phyloP scores from a whole-genome alignment of 2,888 invertebrate species.

The Pristionchus fissidentatus region DNA sequence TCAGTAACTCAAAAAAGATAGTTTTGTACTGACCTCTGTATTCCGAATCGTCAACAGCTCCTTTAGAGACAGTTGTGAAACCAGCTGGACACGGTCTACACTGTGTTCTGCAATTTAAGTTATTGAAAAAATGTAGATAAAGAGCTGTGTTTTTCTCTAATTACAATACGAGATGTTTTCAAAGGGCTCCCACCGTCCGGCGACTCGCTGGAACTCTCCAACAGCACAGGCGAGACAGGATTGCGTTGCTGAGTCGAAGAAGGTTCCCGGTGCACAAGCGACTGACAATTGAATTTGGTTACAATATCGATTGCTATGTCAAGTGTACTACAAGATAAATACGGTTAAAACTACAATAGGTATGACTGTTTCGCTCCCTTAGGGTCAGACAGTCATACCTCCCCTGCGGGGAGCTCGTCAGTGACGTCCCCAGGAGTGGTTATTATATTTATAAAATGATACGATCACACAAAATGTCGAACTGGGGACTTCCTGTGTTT shows the following conservation, averaged over 20 bases:
- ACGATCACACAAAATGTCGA: too few species aligned
- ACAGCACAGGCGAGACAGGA: slow-evolving; percentile 76
- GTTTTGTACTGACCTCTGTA: slow-evolving; percentile 56
- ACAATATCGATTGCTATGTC: too few species aligned
- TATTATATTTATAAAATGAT: too few species aligned
- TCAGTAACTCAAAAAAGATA: too few species aligned
- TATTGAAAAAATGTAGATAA: neutral
- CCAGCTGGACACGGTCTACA: slow-evolving; percentile 86
- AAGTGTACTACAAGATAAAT: too few species aligned
- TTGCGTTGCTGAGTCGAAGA: slow-evolving; percentile 67
- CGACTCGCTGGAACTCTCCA: slow-evolving; percentile 75
- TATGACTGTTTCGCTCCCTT: too few species aligned
- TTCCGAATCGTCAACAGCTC: slow-evolving; percentile 75
- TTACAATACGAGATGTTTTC: neutral
- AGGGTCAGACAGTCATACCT: too few species aligned
- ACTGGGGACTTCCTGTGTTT: too few species aligned
- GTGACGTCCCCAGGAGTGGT: too few species aligned
- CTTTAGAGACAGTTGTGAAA: slow-evolving; percentile 88
- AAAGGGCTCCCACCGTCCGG: slow-evolving; percentile 60
- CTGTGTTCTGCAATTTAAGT: slow-evolving; percentile 37
- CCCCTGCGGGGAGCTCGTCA: too few species aligned
- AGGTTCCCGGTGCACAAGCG: slow-evolving; percentile 77
- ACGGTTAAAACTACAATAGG: too few species aligned
- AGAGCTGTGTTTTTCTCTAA: neutral
- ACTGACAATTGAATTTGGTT: slow-evolving; percentile 64